phyloP scores from a whole-genome alignment of 2,113 vertebrate genomes.

The Speoplatyrhinus poulsoni region DNA sequence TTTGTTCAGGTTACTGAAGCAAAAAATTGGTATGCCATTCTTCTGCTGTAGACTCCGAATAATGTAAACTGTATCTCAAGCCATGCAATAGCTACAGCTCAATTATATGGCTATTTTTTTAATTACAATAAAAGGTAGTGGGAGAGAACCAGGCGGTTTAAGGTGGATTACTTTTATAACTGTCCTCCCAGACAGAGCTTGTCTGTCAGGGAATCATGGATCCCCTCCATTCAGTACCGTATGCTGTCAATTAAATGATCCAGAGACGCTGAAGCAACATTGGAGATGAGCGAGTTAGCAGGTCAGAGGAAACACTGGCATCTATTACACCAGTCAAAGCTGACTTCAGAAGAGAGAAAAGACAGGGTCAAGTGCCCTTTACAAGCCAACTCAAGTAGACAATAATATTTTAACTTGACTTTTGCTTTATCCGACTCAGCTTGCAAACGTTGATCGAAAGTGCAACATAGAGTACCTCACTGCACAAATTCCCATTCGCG shows the following conservation, averaged over 20 bases:
- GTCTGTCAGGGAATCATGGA: slow-evolving; percentile 60
- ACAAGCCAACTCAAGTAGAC: no score
- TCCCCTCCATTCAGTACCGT: slow-evolving; percentile 8
- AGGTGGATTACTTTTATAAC: slow-evolving; percentile 64
- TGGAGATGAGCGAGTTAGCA: slow-evolving; percentile 34
- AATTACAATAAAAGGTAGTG: slow-evolving; percentile 73
- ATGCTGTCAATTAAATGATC: slow-evolving; percentile 48
- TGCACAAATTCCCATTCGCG: no score
- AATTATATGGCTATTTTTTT: slow-evolving; percentile 59
- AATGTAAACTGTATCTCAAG: slow-evolving; percentile 33
- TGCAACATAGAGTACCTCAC: no score
- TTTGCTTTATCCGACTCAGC: no score
- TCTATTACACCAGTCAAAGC: slow-evolving; percentile 27
- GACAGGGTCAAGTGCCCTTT: not conserved
- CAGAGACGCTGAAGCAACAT: slow-evolving; percentile 50
- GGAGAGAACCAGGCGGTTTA: slow-evolving; percentile 59
- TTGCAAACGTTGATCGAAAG: no score
- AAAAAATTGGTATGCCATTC: slow-evolving; percentile 68
- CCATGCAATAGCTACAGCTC: slow-evolving; percentile 61
- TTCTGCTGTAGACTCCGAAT: slow-evolving; percentile 38
- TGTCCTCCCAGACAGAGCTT: slow-evolving; percentile 51
- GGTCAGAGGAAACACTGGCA: slow-evolving; percentile 35
- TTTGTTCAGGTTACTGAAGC: slow-evolving; percentile 53
- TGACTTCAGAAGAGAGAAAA: not conserved
- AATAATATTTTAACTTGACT: no score